phyloP scores from a whole-genome alignment of 1,140 invertebrate genomes.

The Camponotus floridanus region DNA sequence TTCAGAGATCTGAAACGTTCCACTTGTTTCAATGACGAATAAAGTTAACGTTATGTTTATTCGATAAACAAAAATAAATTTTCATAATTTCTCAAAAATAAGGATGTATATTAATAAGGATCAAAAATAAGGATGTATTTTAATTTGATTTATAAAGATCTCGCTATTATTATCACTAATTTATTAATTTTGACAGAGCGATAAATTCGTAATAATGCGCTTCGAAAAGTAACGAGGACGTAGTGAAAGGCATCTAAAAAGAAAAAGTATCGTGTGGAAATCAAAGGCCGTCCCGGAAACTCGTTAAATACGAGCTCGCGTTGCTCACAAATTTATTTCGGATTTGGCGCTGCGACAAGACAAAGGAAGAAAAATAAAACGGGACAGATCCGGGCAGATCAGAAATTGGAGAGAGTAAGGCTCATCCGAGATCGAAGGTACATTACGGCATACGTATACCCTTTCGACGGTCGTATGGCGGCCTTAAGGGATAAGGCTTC shows the following conservation, averaged over 20 bases:
- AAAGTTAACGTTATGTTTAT: slow-evolving; percentile 16
- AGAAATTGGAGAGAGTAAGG: slow-evolving; percentile 63
- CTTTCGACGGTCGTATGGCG: slow-evolving; percentile 70
- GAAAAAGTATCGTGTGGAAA: slow-evolving; percentile 5
- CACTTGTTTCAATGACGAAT: neutral
- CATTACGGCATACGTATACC: slow-evolving; percentile 65
- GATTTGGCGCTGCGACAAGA: slow-evolving; percentile 37
- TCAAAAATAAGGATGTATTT: neutral
- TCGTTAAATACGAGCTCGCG: slow-evolving; percentile 57
- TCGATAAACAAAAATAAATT: neutral
- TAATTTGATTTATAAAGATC: slow-evolving; percentile 18
- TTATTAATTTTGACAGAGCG: neutral
- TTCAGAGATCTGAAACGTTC: slow-evolving; percentile 30
- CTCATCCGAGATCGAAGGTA: slow-evolving; percentile 74
- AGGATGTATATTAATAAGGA: neutral
- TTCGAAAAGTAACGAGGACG: neutral
- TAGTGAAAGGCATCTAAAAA: neutral
- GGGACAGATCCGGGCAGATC: slow-evolving; percentile 50
- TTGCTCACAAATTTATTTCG: slow-evolving; percentile 55
- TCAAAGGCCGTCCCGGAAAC: neutral
- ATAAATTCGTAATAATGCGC: neutral
- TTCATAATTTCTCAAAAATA: neutral
- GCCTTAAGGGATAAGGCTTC: slow-evolving; percentile 74
- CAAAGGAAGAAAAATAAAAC: slow-evolving; percentile 58
- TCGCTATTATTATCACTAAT: neutral